phyloP scores from a whole-genome alignment of 2,797 vertebrate species.

The Cryptoprocta ferox region DNA sequence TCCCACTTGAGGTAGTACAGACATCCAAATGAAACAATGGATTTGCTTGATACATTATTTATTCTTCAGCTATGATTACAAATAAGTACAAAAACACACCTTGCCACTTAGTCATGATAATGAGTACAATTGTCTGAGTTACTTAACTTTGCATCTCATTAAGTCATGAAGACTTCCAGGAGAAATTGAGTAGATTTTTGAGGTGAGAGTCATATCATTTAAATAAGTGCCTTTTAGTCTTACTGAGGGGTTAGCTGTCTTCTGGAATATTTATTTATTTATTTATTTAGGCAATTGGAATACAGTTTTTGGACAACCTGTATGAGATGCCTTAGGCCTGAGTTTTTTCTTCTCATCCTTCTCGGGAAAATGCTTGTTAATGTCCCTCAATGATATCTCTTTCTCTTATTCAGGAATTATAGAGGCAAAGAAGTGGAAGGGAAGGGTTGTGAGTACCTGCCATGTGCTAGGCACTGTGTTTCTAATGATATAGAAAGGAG shows the following conservation, averaged over 20 bases:
- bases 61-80: neutral
- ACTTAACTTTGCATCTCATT: constrained; percentile 44
- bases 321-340: neutral
- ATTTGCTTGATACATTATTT: constrained; percentile 11
- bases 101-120: neutral
- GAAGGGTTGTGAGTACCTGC: neutral
- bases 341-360: neutral
- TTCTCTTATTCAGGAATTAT: neutral
- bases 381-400: neutral
- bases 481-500: neutral
- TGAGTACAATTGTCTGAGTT: constrained; percentile 15
- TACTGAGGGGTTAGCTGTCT: neutral
- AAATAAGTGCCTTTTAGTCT: neutral
- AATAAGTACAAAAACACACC: neutral
- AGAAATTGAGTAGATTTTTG: neutral
- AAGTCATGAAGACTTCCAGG: constrained; percentile 23
- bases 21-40: neutral
- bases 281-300: neutral
- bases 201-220: neutral
- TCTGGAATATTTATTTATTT: neutral
- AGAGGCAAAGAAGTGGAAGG: neutral
- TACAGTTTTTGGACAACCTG: neutral
- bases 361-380: neutral
- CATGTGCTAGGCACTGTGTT: neutral
- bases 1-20: neutral